Base-by-base conservation (phyloP, 2,113 vertebrate genomes). In the Lepus europaeus region DNA sequence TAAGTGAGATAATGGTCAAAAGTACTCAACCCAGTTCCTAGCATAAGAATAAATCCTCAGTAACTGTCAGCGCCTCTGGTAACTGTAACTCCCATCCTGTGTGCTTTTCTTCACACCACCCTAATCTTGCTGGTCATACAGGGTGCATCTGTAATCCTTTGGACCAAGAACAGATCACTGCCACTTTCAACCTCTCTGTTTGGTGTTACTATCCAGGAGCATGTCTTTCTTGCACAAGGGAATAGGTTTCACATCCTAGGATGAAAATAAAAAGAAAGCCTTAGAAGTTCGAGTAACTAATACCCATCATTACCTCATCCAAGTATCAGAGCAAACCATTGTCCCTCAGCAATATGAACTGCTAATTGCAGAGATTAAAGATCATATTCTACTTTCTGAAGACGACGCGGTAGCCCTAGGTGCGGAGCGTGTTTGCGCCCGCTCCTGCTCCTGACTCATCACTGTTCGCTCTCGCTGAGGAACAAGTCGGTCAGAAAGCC, bases 401-500 rank as follows among this genome's bases (percentile, higher is more conserved):
- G 87, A 68, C 68, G 66, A 20, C 73, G 59, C 0, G 63, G 49
- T 6, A 0, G 45, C 6, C 0, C 9, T 0, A 0, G 1, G 0
- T 0, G 1, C 0, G 9, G 0, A 0, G 0, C 0, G 0, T 0
- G 0, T 0, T 0, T 0, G 0, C 0, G 0, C 1, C 1, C 5
- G 22, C 33, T 77, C 4, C 39, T 2, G 66, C 91, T 99, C 99
- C 99, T 99, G 99, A 93, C 99, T 99, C 99, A 99, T 99, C 99
- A 99, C 99, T 99, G 99, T 99, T 99, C 99, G 98, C 97, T 96
- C 96, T 92, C 33, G 87, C 94, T 63, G 97, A 98, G 99, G 99
- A 99, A 99, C 99, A 99, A 99, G 99, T 99, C 99, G 99, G 99
- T 98, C 99, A 99, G 99, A 99, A 99, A 98, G 97, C 97, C 87